Conservation (phyloP, 2,888 invertebrate species). For the Auanema sp. region DNA sequence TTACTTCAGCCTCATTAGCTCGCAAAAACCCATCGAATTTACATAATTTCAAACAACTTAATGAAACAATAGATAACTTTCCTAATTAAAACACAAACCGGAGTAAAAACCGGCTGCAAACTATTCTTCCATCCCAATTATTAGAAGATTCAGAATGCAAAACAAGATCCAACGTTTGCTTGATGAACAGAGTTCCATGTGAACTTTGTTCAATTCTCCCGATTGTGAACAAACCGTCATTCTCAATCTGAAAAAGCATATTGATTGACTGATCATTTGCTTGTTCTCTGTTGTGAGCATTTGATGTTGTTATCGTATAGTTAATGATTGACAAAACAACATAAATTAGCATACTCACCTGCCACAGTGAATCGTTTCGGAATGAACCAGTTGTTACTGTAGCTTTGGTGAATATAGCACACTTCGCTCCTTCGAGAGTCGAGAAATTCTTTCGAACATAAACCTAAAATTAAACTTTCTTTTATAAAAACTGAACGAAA, state of each 20-base stretch:
- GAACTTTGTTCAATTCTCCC: slow-evolving; percentile 42
- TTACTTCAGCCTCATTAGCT: slow-evolving; percentile 41
- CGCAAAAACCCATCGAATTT: slow-evolving; percentile 32
- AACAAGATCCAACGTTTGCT: slow-evolving; percentile 32
- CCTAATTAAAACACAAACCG: slow-evolving; percentile 2
- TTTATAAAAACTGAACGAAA: neutral
- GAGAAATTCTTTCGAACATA: slow-evolving; percentile 41
- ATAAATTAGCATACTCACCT: slow-evolving; percentile 18
- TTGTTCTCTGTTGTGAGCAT: slow-evolving; percentile 3
- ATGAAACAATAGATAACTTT: neutral
- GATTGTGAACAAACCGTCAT: slow-evolving; percentile 29
- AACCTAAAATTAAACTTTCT: slow-evolving; percentile 2
- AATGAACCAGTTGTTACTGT: slow-evolving; percentile 35
- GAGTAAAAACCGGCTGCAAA: slow-evolving; percentile 25
- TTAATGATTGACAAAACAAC: slow-evolving; percentile 4
- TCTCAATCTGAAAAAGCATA: slow-evolving; percentile 29
- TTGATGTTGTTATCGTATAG: neutral
- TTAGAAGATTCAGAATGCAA: slow-evolving; percentile 31
- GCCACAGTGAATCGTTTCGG: slow-evolving; percentile 34
- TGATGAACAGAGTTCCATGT: slow-evolving; percentile 39
- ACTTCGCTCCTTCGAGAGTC: slow-evolving; percentile 36
- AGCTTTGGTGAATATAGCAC: slow-evolving; percentile 24
- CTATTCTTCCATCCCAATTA: slow-evolving; percentile 32
- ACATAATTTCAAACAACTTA: slow-evolving; percentile 26
- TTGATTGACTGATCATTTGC: neutral